Base-by-base conservation (phyloP, 2,888 invertebrate genomes). In the Syrista parreyssii region DNA sequence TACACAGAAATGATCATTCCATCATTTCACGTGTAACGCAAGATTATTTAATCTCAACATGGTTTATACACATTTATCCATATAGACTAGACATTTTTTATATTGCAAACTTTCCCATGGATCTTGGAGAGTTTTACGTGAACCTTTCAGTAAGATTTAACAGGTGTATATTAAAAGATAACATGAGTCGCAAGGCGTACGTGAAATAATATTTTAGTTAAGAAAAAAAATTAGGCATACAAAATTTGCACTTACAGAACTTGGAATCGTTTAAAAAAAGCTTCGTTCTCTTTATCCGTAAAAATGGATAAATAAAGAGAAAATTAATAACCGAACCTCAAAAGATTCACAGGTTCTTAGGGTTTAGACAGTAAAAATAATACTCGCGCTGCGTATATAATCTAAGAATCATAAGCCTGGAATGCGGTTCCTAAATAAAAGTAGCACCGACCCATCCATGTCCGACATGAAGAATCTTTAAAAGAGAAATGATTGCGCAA, bases 141-240 rank as follows among this genome's bases (percentile, higher is more conserved):
- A 55, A 55, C 2, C 55, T 55, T 55, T 0, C 15, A 55, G 23
- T 9, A 23, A 23, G 23, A 23, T 23, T 23, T 23, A 23, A 6
- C 15, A 6, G 36, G 3, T 36, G 9, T 23, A 2, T 23, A 23
- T 55, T 2, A 55, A 55, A 55, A 55, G 55, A 9, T 23, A 11
- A 12, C 3, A 36, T 36, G 9, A 12, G 6, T 55, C 34, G 9
- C 4, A 15, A 4, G 36, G 9, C 40, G 9, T 6, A 23, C 9
- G 23, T 55, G 6, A 1, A 55, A 0, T 55, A 23, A 23, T 4
- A 55, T 9, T 9, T 40, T 15, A 40, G 23, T 55, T 0, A 6
- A 0, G 6, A 6, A 23, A 23, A 23, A 55, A 23, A 23, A 40
- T 1, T 1, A 9, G 2, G 0, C 2, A 40, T 0, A 15, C 15